Evolutionary conservation across 1,140 invertebrate species (phyloP), one percentile per base, ranked within the genome.

Genomic region (Oncopodura yosiiana): DNA sequence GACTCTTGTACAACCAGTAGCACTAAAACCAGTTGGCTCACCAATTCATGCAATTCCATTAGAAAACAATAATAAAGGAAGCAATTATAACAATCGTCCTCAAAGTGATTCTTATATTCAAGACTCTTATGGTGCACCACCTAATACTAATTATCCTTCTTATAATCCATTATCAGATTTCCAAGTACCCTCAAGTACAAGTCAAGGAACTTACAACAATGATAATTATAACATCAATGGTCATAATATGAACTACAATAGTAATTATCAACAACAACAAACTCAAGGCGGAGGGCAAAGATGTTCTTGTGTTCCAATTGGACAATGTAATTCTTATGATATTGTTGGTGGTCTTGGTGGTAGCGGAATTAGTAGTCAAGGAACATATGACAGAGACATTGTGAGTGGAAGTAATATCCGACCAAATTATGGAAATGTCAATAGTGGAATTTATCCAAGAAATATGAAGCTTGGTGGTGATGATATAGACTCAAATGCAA

Each of bases 1-100:
- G 0, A 58, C 55, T 16, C 52, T 61, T 16, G 62, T 64, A 16
- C 62, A 64, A 34, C 62, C 62, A 9, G 62, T 64, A n/a, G 56
- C 52, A 9, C 30, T 64, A 3, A 56, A 56, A 26, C 62, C 62
- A 3, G 49, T 64, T 4, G 62, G 62, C 29, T 8, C 24, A 5
- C 58, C 58, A 19, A 61, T 64, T 48, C 41, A 42, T 32, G 62
- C 62, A 23, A 38, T 64, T 34, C 58, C 62, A 16, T 46, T 62
- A 30, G 39, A 53, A 37, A 3, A 24, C 5, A 21, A 11, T 18
- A 16, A 21, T 1, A 32, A n/a, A 34, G n/a, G n/a, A 34, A n/a
- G 30, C 30, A n/a, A 34, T 34, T 34, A n/a, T 8, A n/a, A 34
- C 30, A n/a, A 34, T 34, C 30, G 30, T 8, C 30, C n/a, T n/a